These are phyloP conservation scores for Cephalotes varians DNA, from an alignment of 2,888 invertebrate species.

Conservation along the genomic window DNA sequence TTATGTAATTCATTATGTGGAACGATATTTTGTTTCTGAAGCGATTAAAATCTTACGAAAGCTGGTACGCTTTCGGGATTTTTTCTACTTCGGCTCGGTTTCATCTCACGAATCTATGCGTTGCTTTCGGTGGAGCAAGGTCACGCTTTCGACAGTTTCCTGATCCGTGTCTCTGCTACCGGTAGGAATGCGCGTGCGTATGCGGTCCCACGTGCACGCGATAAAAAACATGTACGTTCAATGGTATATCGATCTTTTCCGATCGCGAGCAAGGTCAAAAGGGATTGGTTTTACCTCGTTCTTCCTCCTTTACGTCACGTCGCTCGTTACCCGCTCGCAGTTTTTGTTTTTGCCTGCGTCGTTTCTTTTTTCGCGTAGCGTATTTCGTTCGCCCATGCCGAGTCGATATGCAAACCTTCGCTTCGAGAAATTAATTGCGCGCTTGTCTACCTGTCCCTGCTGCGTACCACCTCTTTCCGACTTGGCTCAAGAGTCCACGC, in stretches of 20 bases:
- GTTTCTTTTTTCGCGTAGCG: conserved; percentile 8
- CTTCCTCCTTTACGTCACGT: conserved; percentile 53
- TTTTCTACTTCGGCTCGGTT: conserved; percentile 27
- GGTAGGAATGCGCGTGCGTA: conserved; percentile 26
- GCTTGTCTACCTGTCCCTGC: conserved; percentile 36
- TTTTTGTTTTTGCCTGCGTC: not conserved
- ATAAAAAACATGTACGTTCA: conserved; percentile 52
- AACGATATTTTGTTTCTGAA: not conserved
- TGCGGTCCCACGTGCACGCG: conserved; percentile 23
- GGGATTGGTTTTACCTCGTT: conserved; percentile 71
- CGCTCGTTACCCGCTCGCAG: not conserved
- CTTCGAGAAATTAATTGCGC: conserved; percentile 58
- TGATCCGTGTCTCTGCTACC: conserved; percentile 64
- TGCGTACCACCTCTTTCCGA: conserved; percentile 15
- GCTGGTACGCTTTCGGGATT: conserved; percentile 21
- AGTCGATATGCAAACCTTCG: conserved; percentile 49
- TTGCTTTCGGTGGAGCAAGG: conserved; percentile 66
- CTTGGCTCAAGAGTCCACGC: conserved; percentile 42
- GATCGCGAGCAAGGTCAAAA: conserved; percentile 76
- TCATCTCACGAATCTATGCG: conserved; percentile 60
- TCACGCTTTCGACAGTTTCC: conserved; percentile 73
- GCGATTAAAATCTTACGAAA: conserved; percentile 6
- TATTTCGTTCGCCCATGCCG: conserved; percentile 44
- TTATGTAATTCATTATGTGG: too few relatives aligned
- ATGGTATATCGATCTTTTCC: conserved; percentile 72